Evolutionary conservation across 1,140 invertebrate genomes (phyloP).

Genomic region (Musca vetustissima): DNA sequence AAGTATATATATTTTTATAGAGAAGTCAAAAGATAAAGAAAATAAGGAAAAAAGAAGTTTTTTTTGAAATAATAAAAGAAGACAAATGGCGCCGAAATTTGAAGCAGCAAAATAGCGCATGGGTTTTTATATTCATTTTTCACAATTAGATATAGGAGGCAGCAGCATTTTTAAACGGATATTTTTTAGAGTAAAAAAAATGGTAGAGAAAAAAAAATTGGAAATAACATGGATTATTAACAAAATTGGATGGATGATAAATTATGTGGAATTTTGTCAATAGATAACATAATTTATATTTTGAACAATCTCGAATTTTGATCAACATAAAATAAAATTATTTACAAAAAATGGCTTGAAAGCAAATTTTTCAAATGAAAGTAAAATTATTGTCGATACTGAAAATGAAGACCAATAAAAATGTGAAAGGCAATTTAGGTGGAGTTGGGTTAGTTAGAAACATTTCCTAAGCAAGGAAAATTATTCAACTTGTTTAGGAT

Average conservation of each 20-base stretch:
- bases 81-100: not conserved
- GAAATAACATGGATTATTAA: not conserved
- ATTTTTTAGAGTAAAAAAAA: not conserved
- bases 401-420: not conserved
- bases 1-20: not conserved
- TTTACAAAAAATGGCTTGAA: constrained; percentile 8
- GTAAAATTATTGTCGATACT: not conserved
- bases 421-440: too few species aligned
- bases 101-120: not conserved
- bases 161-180: not conserved
- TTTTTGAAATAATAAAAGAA: not conserved
- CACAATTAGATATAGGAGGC: not conserved
- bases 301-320: not conserved
- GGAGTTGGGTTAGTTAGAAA: too few species aligned
- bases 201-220: too few species aligned
- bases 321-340: not conserved
- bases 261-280: not conserved
- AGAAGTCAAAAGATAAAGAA: constrained; percentile 6
- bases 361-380: not conserved
- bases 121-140: too few species aligned
- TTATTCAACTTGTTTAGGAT: too few species aligned
- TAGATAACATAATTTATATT: too few species aligned
- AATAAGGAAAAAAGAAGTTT: not conserved
- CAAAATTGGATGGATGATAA: constrained; percentile 5
- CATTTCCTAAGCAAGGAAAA: too few species aligned